phyloP scores from a whole-genome alignment of 2,888 invertebrate species.

The Synanthedon tipuliformis region DNA sequence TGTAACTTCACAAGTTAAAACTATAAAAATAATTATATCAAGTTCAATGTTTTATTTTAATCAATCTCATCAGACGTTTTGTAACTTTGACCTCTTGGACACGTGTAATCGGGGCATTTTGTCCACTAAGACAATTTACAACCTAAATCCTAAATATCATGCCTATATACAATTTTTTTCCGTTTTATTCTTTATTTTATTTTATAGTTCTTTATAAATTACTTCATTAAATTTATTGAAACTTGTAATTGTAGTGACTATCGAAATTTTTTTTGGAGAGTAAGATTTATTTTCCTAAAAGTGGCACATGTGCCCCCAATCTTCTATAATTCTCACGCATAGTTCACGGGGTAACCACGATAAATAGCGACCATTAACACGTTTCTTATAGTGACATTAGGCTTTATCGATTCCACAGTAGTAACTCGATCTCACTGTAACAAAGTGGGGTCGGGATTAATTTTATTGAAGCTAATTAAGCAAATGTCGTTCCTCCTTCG shows the following conservation, averaged over 20 bases:
- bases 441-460: constrained; percentile 23
- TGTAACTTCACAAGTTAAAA: too few relatives aligned
- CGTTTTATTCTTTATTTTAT: too few relatives aligned
- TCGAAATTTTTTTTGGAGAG: not conserved
- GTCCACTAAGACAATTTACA: too few relatives aligned
- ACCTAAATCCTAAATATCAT: too few relatives aligned
- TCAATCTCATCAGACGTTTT: too few relatives aligned
- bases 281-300: not conserved
- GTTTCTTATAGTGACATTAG: constrained; percentile 52
- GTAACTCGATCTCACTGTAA: constrained; percentile 37
- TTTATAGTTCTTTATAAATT: too few relatives aligned
- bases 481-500: constrained; percentile 4
- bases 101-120: too few relatives aligned
- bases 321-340: constrained; percentile 29
- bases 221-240: too few relatives aligned
- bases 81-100: too few relatives aligned
- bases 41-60: too few relatives aligned
- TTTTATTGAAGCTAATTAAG: constrained; percentile 20
- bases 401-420: constrained; percentile 43
- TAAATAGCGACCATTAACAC: constrained; percentile 50
- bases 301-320: constrained; percentile 9
- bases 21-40: too few relatives aligned
- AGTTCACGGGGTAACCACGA: constrained; percentile 24
- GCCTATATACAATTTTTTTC: too few relatives aligned
- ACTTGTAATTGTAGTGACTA: not conserved